A percentile compares a stretch with the other conserved stretches of the same genome.
phyloP scores from a whole-genome alignment of 2,113 vertebrate species.

The Dipodomys merriami region DNA sequence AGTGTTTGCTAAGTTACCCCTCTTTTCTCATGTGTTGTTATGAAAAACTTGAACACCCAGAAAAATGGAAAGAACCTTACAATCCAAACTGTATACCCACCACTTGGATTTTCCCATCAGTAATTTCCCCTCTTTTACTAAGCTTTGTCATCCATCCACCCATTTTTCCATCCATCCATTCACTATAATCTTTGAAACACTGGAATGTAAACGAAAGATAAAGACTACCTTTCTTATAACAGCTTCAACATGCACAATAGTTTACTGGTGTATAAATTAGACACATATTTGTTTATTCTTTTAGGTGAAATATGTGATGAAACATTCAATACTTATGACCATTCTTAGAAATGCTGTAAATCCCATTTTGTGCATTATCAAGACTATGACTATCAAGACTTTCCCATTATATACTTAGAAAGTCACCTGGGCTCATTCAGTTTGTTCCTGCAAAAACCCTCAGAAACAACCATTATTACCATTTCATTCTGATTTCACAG shows the following conservation, averaged over 20 bases:
- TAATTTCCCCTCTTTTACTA: background rate
- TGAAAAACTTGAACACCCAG: background rate
- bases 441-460: background rate
- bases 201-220: background rate
- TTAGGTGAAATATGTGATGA: background rate
- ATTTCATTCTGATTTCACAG: background rate
- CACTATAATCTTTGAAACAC: background rate
- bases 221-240: background rate
- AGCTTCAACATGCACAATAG: background rate
- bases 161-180: background rate
- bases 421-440: background rate
- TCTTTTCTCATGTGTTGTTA: background rate
- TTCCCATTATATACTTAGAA: background rate
- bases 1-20: background rate
- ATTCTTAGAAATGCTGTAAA: background rate
- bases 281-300: conserved; percentile 17
- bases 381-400: background rate
- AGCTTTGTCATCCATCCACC: background rate
- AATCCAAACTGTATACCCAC: background rate
- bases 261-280: conserved; percentile 17
- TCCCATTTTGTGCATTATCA: background rate
- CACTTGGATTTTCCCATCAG: background rate
- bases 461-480: background rate
- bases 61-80: background rate
- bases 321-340: background rate